phyloP scores from a whole-genome alignment of 1,140 invertebrate species.

The Alviniconcha marisindica region DNA sequence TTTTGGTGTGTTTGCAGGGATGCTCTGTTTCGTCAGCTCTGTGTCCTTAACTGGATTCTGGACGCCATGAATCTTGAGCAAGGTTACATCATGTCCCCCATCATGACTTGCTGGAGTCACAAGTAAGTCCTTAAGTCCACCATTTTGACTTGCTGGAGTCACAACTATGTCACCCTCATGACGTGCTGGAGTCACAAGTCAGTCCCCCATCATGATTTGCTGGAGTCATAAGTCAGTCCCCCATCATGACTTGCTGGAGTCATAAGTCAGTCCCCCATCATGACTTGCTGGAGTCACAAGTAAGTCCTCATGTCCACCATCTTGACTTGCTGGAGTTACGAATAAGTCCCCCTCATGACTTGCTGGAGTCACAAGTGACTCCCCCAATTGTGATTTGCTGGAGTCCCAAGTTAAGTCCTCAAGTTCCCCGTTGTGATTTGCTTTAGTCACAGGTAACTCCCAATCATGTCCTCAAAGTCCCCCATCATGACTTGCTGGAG shows the following conservation, averaged over 20 bases:
- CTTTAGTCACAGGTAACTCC: slow-evolving; percentile 73
- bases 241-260: no score
- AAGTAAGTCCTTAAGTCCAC: no score
- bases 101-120: slow-evolving; percentile 73
- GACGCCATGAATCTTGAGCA: slow-evolving; percentile 72
- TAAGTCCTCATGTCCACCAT: no score
- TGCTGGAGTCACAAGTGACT: no score
- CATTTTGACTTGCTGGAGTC: slow-evolving; percentile 72
- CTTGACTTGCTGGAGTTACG: slow-evolving; percentile 71
- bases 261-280: slow-evolving; percentile 63
- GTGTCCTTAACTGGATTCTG: slow-evolving; percentile 74
- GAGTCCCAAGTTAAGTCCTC: no score
- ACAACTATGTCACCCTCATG: slow-evolving; percentile 71
- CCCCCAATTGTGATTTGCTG: no score
- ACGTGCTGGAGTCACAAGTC: no score
- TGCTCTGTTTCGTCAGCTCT: slow-evolving; percentile 74
- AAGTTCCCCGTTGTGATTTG: slow-evolving; percentile 68
- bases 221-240: no score
- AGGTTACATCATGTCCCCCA: slow-evolving; percentile 63
- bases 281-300: slow-evolving; percentile 72
- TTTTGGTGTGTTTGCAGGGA: no score
- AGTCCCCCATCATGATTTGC: no score
- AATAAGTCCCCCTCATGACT: no score
- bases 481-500: slow-evolving; percentile 73
- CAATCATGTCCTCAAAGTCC: no score